phyloP scores from a whole-genome alignment of 2,888 invertebrate genomes.

The Hymenopus coronatus region DNA sequence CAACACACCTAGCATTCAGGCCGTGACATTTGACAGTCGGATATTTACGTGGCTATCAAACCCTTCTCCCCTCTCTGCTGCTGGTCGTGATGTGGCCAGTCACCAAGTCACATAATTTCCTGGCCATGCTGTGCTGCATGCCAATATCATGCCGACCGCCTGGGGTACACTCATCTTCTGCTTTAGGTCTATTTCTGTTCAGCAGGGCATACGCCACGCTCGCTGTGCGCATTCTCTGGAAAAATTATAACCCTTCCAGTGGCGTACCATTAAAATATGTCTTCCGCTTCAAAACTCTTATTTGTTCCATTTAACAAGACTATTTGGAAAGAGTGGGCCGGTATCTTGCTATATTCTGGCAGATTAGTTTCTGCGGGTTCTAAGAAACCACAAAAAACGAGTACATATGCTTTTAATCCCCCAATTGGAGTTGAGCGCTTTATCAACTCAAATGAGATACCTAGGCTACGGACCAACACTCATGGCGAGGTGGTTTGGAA shows the following conservation, averaged over 20 bases:
- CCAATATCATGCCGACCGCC: neutral
- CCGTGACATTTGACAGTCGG: conserved; percentile 6
- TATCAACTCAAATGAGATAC: too few species aligned
- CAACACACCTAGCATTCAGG: neutral
- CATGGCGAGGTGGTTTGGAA: too few species aligned
- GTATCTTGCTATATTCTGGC: too few species aligned
- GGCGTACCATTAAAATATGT: neutral
- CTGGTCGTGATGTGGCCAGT: neutral
- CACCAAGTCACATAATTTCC: neutral
- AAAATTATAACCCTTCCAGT: neutral
- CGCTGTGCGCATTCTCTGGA: neutral
- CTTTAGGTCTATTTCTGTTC: neutral
- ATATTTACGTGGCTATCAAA: neutral
- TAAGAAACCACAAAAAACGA: too few species aligned
- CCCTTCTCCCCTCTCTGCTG: neutral
- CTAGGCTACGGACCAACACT: too few species aligned
- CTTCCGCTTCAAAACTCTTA: too few species aligned
- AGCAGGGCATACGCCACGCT: neutral
- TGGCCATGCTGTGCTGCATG: neutral
- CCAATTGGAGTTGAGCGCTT: too few species aligned
- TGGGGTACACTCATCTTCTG: neutral
- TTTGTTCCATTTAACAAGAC: too few species aligned
- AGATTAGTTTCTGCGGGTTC: too few species aligned
- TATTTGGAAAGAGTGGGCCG: too few species aligned
- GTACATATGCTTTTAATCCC: too few species aligned